Percentiles rank a stretch among this genome's conserved stretches.
phyloP scores from a whole-genome alignment of 2,113 vertebrate species.

The Cyprinus carpio region DNA sequence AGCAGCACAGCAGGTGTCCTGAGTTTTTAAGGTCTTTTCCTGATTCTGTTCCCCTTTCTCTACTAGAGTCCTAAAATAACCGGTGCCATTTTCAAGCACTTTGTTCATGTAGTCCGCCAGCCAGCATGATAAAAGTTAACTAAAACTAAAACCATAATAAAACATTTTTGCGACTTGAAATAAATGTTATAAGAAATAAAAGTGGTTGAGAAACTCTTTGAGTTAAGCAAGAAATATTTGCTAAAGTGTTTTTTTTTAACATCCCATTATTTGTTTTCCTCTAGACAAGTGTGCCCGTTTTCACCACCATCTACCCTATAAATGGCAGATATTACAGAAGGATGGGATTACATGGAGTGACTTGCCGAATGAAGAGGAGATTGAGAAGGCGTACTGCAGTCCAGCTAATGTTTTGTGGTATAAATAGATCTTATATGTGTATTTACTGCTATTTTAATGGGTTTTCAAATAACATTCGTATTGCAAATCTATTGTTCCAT shows the following conservation, averaged over 20 bases:
- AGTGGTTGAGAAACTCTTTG: too few relatives aligned
- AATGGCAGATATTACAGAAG: conserved; percentile 80
- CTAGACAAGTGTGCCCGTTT: conserved; percentile 80
- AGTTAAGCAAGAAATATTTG: not conserved
- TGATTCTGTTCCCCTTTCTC: too few relatives aligned
- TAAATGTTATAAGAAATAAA: too few relatives aligned
- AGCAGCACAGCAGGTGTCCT: too few relatives aligned
- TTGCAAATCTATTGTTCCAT: not conserved
- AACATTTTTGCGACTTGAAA: too few relatives aligned
- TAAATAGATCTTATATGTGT: not conserved
- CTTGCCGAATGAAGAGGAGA: conserved; percentile 75
- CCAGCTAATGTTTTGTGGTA: conserved; percentile 70
- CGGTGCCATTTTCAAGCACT: too few relatives aligned
- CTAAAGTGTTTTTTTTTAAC: not conserved
- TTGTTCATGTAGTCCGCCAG: too few relatives aligned
- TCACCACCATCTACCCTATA: conserved; percentile 87
- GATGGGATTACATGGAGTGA: conserved; percentile 74
- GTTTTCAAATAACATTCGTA: not conserved
- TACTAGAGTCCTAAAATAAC: too few relatives aligned
- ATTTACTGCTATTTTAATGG: not conserved
- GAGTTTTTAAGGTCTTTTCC: too few relatives aligned
- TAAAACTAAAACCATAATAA: too few relatives aligned
- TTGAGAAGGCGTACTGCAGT: conserved; percentile 86
- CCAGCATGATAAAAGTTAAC: too few relatives aligned
- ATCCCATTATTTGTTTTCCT: not conserved